phyloP scores from a whole-genome alignment of 2,797 vertebrate genomes.

The Cyclura pinguis region DNA sequence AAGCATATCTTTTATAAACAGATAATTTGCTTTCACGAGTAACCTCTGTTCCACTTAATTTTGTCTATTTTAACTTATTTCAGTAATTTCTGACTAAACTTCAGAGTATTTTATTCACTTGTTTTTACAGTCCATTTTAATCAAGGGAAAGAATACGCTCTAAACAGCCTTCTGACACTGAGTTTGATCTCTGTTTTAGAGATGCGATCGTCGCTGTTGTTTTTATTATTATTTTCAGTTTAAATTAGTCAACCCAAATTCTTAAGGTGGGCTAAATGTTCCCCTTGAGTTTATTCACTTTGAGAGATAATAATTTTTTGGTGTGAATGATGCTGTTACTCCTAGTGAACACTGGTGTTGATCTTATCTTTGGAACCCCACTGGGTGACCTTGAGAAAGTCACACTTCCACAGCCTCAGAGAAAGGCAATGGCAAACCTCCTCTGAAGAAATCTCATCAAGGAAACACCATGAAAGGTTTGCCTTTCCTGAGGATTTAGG shows the following conservation, averaged over 20 bases:
- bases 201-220: background rate
- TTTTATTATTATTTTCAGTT: background rate
- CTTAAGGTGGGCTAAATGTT: constrained; percentile 11
- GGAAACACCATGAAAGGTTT: too few relatives aligned
- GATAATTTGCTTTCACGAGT: background rate
- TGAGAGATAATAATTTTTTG: background rate
- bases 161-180: background rate
- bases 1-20: background rate
- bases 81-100: background rate
- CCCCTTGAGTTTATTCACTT: background rate
- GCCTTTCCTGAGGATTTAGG: too few relatives aligned
- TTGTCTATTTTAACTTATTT: constrained; percentile 40
- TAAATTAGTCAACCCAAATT: rapidly evolving
- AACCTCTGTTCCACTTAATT: background rate
- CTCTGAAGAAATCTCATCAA: too few relatives aligned
- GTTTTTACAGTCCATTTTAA: constrained; percentile 14
- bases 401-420: too few relatives aligned
- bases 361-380: background rate
- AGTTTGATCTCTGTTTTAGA: background rate
- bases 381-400: too few relatives aligned
- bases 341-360: background rate
- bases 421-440: too few relatives aligned
- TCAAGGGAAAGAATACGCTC: background rate
- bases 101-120: constrained; percentile 32
- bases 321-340: background rate